phyloP scores from a whole-genome alignment of 2,797 vertebrate genomes.

The Arremon brunneinucha region DNA sequence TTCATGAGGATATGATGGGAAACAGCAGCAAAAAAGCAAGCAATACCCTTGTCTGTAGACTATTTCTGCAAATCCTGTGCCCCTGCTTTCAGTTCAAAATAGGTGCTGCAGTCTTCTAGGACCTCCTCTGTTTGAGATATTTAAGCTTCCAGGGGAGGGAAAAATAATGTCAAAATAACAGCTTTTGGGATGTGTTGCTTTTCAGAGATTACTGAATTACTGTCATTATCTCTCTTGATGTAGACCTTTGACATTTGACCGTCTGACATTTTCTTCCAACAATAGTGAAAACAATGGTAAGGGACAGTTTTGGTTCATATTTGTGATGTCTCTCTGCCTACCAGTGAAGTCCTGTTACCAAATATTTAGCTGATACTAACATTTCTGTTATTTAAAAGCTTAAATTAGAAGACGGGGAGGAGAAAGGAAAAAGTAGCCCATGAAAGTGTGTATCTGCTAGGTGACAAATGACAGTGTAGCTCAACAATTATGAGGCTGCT shows the following conservation, averaged over 20 bases:
- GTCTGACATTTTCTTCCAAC: neutral
- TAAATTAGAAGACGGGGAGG: fast-evolving
- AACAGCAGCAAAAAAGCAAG: neutral
- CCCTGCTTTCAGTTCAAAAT: neutral
- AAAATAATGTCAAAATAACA: neutral
- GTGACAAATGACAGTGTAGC: neutral
- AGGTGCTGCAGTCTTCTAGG: neutral
- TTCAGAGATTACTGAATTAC: neutral
- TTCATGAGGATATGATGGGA: neutral
- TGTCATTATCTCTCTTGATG: neutral
- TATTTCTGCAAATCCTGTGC: neutral
- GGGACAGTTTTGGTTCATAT: neutral
- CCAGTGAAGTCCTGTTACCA: neutral
- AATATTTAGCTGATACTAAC: neutral
- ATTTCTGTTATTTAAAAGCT: neutral
- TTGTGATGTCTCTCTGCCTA: neutral
- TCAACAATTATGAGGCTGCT: neutral
- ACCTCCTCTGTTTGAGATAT: neutral
- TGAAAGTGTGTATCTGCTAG: neutral
- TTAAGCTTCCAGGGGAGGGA: neutral
- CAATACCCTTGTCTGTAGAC: neutral
- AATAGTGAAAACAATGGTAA: neutral
- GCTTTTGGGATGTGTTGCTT: neutral
- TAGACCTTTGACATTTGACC: neutral
- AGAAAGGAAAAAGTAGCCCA: neutral